Evolutionary conservation across 2,113 vertebrate genomes (phyloP).

Genomic region (Rhea pennata): DNA sequence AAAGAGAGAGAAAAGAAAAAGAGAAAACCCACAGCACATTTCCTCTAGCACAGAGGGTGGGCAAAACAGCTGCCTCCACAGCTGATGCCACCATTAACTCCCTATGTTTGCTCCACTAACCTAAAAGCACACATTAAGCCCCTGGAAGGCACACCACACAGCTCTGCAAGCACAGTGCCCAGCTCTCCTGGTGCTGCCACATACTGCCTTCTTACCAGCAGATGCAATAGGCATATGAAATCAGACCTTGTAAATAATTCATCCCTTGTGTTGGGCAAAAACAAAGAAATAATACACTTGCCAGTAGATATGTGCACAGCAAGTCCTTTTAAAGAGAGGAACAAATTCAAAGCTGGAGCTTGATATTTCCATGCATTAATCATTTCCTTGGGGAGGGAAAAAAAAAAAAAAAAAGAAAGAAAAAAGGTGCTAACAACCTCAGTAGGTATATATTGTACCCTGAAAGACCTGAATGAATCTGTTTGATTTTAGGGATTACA

Average conservation of each 20-base stretch:
- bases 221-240: constrained; percentile 63
- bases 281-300: constrained; percentile 65
- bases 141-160: constrained; percentile 39
- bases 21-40: not conserved
- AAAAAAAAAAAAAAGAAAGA: not conserved
- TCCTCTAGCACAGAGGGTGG: constrained; percentile 50
- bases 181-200: constrained; percentile 17
- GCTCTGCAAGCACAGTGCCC: not conserved
- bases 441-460: not conserved
- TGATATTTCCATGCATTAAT: not conserved
- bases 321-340: constrained; percentile 33
- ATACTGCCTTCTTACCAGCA: constrained; percentile 51
- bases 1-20: rapidly evolving
- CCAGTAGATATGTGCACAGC: constrained; percentile 35
- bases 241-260: constrained; percentile 69
- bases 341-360: constrained; percentile 12
- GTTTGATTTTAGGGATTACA: not conserved
- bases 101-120: constrained; percentile 39
- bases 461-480: not conserved
- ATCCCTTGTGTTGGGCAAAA: constrained; percentile 20
- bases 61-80: constrained; percentile 72
- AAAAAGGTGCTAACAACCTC: not conserved
- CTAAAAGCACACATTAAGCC: constrained; percentile 33
- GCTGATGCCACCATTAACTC: constrained; percentile 67
- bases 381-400: not conserved